Evolutionary conservation across 2,888 invertebrate genomes (phyloP).

Genomic region (Minunthozetes semirufus): DNA sequence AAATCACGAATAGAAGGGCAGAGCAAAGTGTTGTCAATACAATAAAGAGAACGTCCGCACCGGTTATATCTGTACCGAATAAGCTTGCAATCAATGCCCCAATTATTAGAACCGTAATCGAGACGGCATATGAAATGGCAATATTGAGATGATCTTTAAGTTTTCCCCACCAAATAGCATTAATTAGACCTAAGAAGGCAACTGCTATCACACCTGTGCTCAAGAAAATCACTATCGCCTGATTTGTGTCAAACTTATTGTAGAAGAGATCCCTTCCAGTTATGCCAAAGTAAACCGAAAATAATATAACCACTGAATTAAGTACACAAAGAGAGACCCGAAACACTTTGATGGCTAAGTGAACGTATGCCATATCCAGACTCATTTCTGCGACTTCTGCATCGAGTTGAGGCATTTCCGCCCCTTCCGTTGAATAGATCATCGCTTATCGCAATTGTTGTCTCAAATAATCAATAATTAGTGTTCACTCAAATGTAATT

Average conservation of each 20-base stretch:
- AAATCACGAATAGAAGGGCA: neutral
- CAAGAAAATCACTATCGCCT: neutral
- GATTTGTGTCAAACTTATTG: neutral
- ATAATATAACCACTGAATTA: neutral
- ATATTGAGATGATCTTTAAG: neutral
- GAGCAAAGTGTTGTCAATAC: neutral
- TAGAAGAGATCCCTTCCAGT: neutral
- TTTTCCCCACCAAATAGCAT: conserved; percentile 16
- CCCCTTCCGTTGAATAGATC: neutral
- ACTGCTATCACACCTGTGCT: neutral
- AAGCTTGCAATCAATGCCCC: neutral
- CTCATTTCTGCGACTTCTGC: neutral
- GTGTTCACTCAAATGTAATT: too few species aligned
- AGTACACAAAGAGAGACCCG: neutral
- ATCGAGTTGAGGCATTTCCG: neutral
- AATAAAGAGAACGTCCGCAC: neutral
- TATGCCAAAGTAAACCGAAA: neutral
- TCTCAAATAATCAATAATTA: too few species aligned
- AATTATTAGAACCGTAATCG: neutral
- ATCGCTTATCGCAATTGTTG: too few species aligned
- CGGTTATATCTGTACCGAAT: too few species aligned
- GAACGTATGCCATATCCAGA: neutral
- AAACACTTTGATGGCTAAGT: neutral
- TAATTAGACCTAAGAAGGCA: neutral
- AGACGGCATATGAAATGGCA: neutral